Evolutionary conservation across 2,113 vertebrate species (phyloP).

Genomic region (Mungos mungo): DNA sequence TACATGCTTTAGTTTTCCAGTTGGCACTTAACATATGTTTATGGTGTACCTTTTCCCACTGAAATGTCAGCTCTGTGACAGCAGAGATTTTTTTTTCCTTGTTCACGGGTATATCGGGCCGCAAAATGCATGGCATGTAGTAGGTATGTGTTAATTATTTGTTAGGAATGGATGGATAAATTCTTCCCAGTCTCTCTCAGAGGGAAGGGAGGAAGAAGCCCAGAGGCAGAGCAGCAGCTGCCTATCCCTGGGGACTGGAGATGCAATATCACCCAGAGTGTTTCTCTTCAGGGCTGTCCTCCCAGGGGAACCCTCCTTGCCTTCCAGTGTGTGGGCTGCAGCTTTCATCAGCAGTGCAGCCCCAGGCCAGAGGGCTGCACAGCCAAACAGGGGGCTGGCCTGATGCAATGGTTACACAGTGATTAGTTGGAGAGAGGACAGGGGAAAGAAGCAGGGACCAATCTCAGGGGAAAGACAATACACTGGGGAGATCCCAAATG

Average conservation of each 20-base stretch:
- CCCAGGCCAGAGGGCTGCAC: slow-evolving; percentile 58
- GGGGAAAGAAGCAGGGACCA: not conserved
- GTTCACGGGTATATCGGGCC: not conserved
- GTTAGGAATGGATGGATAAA: not conserved
- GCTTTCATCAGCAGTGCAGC: slow-evolving; percentile 81
- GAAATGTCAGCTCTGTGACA: not conserved
- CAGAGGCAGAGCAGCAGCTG: slow-evolving; percentile 5
- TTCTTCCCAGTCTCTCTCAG: not conserved
- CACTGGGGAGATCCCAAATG: slow-evolving; percentile 18
- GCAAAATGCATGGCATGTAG: not conserved
- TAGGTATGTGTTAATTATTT: not conserved
- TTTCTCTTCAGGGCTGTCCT: slow-evolving; percentile 70
- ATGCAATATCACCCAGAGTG: slow-evolving; percentile 67
- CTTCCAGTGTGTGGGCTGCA: slow-evolving; percentile 61
- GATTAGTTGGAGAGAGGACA: not conserved
- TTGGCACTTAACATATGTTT: not conserved
- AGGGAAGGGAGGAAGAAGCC: slow-evolving; percentile 11
- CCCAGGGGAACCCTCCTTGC: slow-evolving; percentile 63
- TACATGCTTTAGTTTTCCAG: not conserved
- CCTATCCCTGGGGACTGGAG: slow-evolving; percentile 59
- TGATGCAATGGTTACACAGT: slow-evolving; percentile 78
- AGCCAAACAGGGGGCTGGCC: slow-evolving; percentile 73
- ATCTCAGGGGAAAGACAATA: not conserved
- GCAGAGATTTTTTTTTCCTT: not conserved
- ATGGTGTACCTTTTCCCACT: not conserved